A percentile compares a stretch with the other conserved stretches of the same genome.
Evolutionary conservation across 2,113 vertebrate genomes (phyloP).

Genomic region (Trematomus loennbergii): DNA sequence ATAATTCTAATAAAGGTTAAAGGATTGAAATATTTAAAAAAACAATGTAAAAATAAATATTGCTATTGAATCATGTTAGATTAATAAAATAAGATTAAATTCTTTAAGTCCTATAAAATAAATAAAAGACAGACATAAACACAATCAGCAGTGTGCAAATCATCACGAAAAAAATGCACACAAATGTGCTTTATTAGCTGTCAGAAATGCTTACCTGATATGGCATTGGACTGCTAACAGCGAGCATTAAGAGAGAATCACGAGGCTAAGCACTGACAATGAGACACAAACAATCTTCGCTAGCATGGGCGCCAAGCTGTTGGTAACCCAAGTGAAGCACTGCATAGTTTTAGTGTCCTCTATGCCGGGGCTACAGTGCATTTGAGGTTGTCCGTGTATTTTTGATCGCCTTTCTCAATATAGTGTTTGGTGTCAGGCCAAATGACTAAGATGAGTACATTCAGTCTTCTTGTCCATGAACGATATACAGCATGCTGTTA

Average conservation of each 20-base stretch:
- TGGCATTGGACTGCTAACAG: not conserved
- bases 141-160: not conserved
- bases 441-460: constrained; percentile 11
- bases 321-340: constrained; percentile 38
- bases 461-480: not conserved
- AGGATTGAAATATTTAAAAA: too few species aligned
- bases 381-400: constrained; percentile 30
- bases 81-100: too few species aligned
- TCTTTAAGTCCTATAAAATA: too few species aligned
- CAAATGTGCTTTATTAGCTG: not conserved
- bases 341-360: constrained; percentile 21
- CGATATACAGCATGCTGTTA: not conserved
- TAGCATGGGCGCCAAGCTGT: constrained; percentile 20
- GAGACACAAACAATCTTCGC: constrained; percentile 35
- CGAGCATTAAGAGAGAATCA: constrained; percentile 34
- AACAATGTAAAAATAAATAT: too few species aligned
- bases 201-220: not conserved
- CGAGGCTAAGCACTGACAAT: constrained; percentile 29
- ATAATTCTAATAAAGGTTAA: too few species aligned
- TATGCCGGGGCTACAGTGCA: constrained; percentile 5
- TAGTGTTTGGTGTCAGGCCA: not conserved
- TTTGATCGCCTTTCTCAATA: constrained; percentile 7
- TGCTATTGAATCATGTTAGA: too few species aligned
- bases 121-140: not conserved
- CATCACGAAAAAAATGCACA: not conserved